phyloP scores from a whole-genome alignment of 2,797 vertebrate genomes.

The Perdix hodgsoniae region DNA sequence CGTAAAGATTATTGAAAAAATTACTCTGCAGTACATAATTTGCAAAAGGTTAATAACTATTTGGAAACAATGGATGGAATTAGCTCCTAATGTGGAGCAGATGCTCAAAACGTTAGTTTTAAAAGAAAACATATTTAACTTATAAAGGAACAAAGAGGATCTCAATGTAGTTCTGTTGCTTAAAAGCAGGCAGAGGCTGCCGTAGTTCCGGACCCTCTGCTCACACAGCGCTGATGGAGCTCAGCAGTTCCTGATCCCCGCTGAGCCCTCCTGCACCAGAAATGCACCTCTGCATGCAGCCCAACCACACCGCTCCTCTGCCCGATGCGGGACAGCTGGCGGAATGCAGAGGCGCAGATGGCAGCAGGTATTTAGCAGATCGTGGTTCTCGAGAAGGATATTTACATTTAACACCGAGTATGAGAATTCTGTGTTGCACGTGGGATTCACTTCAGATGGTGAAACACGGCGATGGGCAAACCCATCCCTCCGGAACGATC shows the following conservation, averaged over 20 bases:
- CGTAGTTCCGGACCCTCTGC: background rate
- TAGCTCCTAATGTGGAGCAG: constrained; percentile 66
- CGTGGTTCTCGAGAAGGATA: constrained; percentile 57
- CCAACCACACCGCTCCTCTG: constrained; percentile 22
- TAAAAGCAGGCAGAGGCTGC: constrained; percentile 10
- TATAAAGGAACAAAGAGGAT: constrained; percentile 53
- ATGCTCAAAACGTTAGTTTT: constrained; percentile 46
- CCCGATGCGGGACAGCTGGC: background rate
- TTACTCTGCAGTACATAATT: constrained; percentile 60
- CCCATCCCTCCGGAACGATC: constrained; percentile 41
- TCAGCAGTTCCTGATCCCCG: constrained; percentile 15
- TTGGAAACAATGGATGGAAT: constrained; percentile 69
- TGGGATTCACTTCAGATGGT: constrained; percentile 59
- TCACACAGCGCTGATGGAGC: constrained; percentile 15
- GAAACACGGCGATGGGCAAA: constrained; percentile 54
- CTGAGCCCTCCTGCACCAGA: constrained; percentile 28
- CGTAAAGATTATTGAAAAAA: constrained; percentile 70
- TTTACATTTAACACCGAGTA: background rate
- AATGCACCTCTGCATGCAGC: constrained; percentile 16
- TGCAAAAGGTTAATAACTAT: constrained; percentile 67
- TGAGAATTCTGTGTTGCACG: constrained; percentile 35
- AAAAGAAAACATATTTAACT: constrained; percentile 65
- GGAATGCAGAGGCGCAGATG: constrained; percentile 45
- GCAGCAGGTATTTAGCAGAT: constrained; percentile 23
- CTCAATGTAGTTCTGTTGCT: constrained; percentile 26